Evolutionary conservation across 2,113 vertebrate species (phyloP).

Genomic region (Chascanopsetta lugubris): DNA sequence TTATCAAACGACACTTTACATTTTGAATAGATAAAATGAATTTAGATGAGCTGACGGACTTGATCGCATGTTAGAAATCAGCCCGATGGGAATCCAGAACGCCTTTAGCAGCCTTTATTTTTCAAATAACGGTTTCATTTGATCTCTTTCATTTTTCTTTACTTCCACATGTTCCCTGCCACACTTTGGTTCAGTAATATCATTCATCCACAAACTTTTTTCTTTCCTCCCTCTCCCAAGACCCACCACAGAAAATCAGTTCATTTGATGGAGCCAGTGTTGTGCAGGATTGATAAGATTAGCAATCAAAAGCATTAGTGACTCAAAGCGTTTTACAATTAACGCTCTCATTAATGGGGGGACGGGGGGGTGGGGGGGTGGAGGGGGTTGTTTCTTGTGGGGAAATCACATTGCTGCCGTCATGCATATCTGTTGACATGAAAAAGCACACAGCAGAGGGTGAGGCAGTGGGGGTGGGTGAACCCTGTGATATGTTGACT

Average conservation of each 20-base stretch:
- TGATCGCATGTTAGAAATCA: slow-evolving; percentile 23
- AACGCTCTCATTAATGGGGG: slow-evolving; percentile 69
- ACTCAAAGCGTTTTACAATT: slow-evolving; percentile 69
- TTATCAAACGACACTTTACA: too few relatives aligned
- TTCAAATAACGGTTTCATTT: slow-evolving; percentile 12
- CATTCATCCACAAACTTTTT: slow-evolving; percentile 35
- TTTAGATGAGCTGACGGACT: not conserved
- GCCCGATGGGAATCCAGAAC: slow-evolving; percentile 11
- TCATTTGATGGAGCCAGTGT: slow-evolving; percentile 74
- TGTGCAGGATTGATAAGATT: slow-evolving; percentile 77
- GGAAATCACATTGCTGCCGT: slow-evolving; percentile 55
- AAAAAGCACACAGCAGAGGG: slow-evolving; percentile 58
- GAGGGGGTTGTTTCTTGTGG: slow-evolving; percentile 56
- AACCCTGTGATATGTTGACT: slow-evolving; percentile 20
- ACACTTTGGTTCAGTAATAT: slow-evolving; percentile 3
- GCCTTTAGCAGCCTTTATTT: slow-evolving; percentile 30
- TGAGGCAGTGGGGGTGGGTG: slow-evolving; percentile 31
- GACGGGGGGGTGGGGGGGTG: slow-evolving; percentile 53
- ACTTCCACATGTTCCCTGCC: slow-evolving; percentile 22
- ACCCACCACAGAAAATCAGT: slow-evolving; percentile 66
- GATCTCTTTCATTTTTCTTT: slow-evolving; percentile 41
- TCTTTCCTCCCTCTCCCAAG: slow-evolving; percentile 31
- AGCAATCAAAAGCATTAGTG: slow-evolving; percentile 68
- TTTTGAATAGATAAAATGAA: not conserved
- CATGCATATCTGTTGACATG: slow-evolving; percentile 61